Evolutionary conservation across 2,888 invertebrate genomes (phyloP), one percentile per base, ranked within the genome.

Genomic region (Hypercompe scribonia): DNA sequence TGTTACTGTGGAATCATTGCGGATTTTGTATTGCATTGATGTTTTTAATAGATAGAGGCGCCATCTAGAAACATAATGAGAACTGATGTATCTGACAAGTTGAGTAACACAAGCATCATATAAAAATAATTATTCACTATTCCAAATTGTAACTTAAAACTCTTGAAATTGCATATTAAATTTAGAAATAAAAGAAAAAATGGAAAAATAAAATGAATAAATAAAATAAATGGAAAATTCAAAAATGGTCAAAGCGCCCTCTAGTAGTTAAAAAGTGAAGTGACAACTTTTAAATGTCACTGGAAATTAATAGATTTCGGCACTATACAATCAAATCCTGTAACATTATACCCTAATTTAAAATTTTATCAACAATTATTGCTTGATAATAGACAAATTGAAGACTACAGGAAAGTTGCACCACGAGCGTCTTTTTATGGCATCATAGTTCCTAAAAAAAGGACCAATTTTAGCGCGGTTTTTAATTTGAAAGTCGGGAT

Each of bases 241-340:
- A 54, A 54, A 54, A 54, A 3, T 54, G 3, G n/a, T 54, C 5
- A 31, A 31, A 61, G 58, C 31, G 31, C 31, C 58, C 28, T 61
- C 58, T 31, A 31, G 58, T 18, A 28, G 31, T 31, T 61, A 5
- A 54, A 13, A 61, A 61, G 58, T 15, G 15, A 58, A 58, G 15
- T 61, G 15, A 61, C 4, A 28, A 5, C 18, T 61, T 61, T 58
- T 31, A 13, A 31, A 18, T 61, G 18, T 13, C 15, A 31, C 31
- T 61, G 11, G 31, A 15, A 18, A 15, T 31, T 31, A n/a, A 15
- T 61, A 61, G 58, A 61, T 61, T 28, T 28, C 58, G 15, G 4
- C 31, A 15, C 31, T 1, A 0, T 0, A n/a, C 0, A 28, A 58
- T 28, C 11, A 1, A 11, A 28, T 3, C 8, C 24, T 2, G 2